These are phyloP conservation scores for Suricata suricatta DNA, from an alignment of 2,113 vertebrate species.

Conservation along the genomic window DNA sequence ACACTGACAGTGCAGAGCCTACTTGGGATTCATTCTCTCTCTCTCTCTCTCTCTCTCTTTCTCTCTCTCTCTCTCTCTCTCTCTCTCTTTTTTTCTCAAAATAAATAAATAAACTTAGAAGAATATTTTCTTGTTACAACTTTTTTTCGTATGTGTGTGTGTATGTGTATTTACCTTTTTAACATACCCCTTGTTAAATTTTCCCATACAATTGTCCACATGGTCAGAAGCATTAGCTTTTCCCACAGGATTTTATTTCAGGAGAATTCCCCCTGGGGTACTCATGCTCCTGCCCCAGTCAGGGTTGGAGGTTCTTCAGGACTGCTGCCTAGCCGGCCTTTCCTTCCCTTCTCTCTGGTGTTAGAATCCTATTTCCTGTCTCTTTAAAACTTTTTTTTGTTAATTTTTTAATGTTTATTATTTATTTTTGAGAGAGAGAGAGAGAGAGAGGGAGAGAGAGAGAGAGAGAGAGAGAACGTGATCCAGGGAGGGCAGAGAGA, in stretches of 20 bases:
- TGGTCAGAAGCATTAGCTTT: neutral
- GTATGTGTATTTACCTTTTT: neutral
- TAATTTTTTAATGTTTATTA: too few relatives aligned
- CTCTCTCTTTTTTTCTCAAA: too few relatives aligned
- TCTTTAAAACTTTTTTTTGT: neutral
- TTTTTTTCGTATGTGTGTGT: neutral
- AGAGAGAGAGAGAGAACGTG: neutral
- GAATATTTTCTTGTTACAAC: slow-evolving; percentile 18
- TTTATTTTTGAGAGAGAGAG: too few relatives aligned
- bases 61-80: too few relatives aligned
- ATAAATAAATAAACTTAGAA: too few relatives aligned
- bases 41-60: too few relatives aligned
- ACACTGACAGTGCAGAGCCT: too few relatives aligned
- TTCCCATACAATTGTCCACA: neutral
- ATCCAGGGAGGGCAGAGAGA: neutral
- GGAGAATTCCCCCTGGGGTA: neutral
- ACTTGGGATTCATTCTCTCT: too few relatives aligned
- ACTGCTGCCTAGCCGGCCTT: neutral
- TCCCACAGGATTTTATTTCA: neutral
- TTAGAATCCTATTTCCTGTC: neutral
- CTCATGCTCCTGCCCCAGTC: neutral
- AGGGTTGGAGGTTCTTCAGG: neutral
- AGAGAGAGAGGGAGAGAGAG: neutral
- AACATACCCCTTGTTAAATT: neutral
- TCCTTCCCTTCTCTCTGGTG: neutral